phyloP scores from a whole-genome alignment of 2,113 vertebrate genomes.

The Chauna torquata region DNA sequence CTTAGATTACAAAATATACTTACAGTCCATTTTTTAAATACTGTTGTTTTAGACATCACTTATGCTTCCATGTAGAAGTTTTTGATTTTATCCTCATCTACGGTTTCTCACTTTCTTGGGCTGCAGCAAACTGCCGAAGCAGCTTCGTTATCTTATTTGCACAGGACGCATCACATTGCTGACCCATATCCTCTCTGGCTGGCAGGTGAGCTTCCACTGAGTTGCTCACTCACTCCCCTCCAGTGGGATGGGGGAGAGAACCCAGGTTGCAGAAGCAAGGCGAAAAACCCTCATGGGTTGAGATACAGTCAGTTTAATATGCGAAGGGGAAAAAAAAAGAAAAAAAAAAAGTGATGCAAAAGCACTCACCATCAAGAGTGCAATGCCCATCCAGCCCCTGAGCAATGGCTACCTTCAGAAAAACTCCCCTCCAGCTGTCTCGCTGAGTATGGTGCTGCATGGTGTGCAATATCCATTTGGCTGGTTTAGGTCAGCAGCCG shows the following conservation, averaged over 20 bases:
- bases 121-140: neutral
- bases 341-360: neutral
- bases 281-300: neutral
- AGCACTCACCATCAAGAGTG: neutral
- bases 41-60: neutral
- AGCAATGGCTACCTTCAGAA: neutral
- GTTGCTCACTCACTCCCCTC: neutral
- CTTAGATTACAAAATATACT: neutral
- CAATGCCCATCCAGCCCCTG: neutral
- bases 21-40: neutral
- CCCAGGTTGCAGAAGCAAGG: neutral
- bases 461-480: neutral
- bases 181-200: accelerated
- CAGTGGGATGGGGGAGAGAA: neutral
- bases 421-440: neutral
- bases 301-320: neutral
- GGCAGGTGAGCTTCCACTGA: neutral
- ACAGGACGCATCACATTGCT: neutral
- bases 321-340: neutral
- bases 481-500: too few species aligned
- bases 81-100: neutral
- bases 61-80: neutral
- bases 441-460: neutral
- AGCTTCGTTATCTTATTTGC: neutral
- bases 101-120: neutral